Evolutionary conservation across 2,888 invertebrate species (phyloP), one percentile per base, ranked within the genome.

Genomic region (Ophion ellenae): DNA sequence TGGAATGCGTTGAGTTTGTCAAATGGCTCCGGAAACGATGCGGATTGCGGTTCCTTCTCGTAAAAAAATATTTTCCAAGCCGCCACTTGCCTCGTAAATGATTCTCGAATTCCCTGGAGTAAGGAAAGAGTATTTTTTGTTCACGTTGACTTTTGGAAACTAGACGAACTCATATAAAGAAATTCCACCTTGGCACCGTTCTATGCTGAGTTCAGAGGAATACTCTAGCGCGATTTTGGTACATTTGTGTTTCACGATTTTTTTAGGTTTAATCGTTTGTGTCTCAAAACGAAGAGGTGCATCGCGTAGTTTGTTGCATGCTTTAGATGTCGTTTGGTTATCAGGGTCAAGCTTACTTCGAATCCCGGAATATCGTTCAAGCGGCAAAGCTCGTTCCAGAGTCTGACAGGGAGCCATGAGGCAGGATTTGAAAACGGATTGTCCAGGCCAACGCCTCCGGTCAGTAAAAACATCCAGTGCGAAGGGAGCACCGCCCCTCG

Each of bases 381-480:
- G 71, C 96, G 95, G 90, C 97, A 97, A 17, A 97, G 93, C 93
- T 97, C 97, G 93, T 97, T 96, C 98, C 98, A 98, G 81, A 96
- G 95, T 90, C 96, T 96, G 11, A 93, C 83, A 0, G 96, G 96
- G 75, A 98, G 93, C 98, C 98, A 98, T 59, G 94, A 93, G 0
- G 96, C 94, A 0, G 97, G 97, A 94, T 97, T 97, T 79, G 94
- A 92, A 88, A 96, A 92, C 0, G 96, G 96, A 95, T 97, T 97
- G 88, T 97, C 97, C 74, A 97, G 94, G 17, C 97, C 97, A 66
- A 97, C 96, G 63, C 98, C 98, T 45, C 98, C 98, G 0, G 98
- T 98, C 88, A 99, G 92, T 28, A 99, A 94, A 94, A 98, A 99
- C 95, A 97, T 95, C 96, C 98, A 98, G 92, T 98, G 97, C 0